Evolutionary conservation across 2,888 invertebrate species (phyloP).

Genomic region (Caenorhabditis doughertyi): DNA sequence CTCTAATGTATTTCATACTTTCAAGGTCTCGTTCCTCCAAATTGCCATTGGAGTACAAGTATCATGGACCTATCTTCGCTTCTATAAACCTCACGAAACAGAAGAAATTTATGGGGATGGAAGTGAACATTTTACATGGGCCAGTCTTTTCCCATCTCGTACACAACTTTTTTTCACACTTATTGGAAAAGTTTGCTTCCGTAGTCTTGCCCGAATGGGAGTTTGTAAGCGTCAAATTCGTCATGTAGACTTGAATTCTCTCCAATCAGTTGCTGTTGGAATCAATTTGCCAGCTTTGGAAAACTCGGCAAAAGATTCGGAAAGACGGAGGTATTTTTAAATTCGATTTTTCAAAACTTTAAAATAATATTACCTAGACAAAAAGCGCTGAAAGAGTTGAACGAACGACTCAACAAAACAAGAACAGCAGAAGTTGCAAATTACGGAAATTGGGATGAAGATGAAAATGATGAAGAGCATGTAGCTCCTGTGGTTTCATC

Average conservation of each 20-base stretch:
- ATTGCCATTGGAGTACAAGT: slow-evolving; percentile 77
- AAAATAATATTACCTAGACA: slow-evolving; percentile 62
- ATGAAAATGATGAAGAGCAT: slow-evolving; percentile 68
- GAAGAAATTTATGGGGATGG: slow-evolving; percentile 77
- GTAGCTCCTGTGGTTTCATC: neutral
- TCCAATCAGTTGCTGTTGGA: slow-evolving; percentile 72
- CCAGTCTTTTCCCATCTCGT: slow-evolving; percentile 79
- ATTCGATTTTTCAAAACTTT: neutral
- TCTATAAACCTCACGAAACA: slow-evolving; percentile 74
- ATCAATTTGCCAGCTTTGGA: slow-evolving; percentile 70
- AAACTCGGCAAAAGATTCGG: slow-evolving; percentile 67
- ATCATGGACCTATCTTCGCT: slow-evolving; percentile 81
- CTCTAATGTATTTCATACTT: too few species aligned
- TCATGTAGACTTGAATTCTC: slow-evolving; percentile 74
- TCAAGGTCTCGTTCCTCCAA: slow-evolving; percentile 66
- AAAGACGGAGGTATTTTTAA: slow-evolving; percentile 64
- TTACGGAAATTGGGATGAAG: slow-evolving; percentile 69
- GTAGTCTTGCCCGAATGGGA: slow-evolving; percentile 69
- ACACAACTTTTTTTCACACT: slow-evolving; percentile 74
- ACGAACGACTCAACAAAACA: slow-evolving; percentile 75
- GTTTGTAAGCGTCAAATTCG: slow-evolving; percentile 76
- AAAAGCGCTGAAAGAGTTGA: slow-evolving; percentile 75
- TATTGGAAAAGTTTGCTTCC: slow-evolving; percentile 73
- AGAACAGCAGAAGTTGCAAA: slow-evolving; percentile 60
- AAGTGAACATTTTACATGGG: slow-evolving; percentile 82